phyloP scores from a whole-genome alignment of 23 tunicate species.

The Styela clava region DNA sequence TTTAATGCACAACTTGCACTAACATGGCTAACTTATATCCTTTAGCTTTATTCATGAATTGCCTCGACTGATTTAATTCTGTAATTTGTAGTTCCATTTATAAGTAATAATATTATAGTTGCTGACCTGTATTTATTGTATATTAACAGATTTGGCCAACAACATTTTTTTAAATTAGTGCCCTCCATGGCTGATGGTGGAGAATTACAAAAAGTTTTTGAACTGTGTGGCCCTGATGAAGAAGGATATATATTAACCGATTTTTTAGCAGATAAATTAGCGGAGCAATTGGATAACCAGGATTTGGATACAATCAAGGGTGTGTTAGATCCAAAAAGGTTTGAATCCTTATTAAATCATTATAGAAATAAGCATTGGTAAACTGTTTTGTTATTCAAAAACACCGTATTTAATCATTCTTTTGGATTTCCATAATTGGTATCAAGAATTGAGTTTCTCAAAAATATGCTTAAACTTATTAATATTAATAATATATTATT shows the following conservation, averaged over 20 bases:
- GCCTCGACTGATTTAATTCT: too few relatives aligned
- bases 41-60: too few relatives aligned
- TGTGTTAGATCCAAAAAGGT: conserved; percentile 62
- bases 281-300: conserved; percentile 54
- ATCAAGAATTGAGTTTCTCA: too few relatives aligned
- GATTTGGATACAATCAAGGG: conserved; percentile 45
- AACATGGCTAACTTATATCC: too few relatives aligned
- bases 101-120: too few relatives aligned
- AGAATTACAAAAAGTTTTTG: conserved; percentile 54
- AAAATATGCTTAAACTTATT: too few relatives aligned
- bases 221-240: conserved; percentile 76
- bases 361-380: not conserved
- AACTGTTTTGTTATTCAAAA: not conserved
- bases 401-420: not conserved
- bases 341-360: conserved; percentile 17
- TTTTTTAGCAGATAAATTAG: conserved; percentile 54
- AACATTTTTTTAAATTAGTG: not conserved
- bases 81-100: too few relatives aligned
- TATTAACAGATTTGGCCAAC: too few relatives aligned
- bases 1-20: too few relatives aligned
- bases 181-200: conserved; percentile 28
- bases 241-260: conserved; percentile 81
- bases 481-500: too few relatives aligned
- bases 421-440: conserved; percentile 1
- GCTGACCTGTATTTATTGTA: too few relatives aligned